phyloP scores from a whole-genome alignment of 35 echinoderm and acorn worm species.

The Eucidaris tribuloides region DNA sequence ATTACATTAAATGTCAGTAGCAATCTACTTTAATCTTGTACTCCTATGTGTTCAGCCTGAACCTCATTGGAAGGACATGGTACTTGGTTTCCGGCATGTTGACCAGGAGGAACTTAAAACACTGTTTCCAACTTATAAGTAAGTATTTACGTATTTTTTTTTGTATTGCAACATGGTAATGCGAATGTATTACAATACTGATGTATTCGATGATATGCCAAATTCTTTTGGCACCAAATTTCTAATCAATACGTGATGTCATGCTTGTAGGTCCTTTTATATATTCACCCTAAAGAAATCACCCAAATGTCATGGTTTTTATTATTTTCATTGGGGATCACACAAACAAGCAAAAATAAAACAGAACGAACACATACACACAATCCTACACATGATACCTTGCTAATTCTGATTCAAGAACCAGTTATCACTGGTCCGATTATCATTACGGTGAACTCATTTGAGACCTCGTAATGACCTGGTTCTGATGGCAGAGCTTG shows the following conservation, averaged over 20 bases:
- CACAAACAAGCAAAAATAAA: too few relatives aligned
- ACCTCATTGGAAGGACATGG: constrained; percentile 35
- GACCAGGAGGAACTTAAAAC: constrained; percentile 10
- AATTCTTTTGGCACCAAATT: neutral
- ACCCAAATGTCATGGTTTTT: neutral
- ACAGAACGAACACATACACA: too few relatives aligned
- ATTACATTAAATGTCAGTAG: neutral
- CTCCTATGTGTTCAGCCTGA: neutral
- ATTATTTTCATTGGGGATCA: too few relatives aligned
- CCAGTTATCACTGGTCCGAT: too few relatives aligned
- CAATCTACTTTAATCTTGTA: neutral
- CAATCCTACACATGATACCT: too few relatives aligned
- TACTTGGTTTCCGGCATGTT: constrained; percentile 18
- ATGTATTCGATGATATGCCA: neutral
- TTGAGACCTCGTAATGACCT: too few relatives aligned
- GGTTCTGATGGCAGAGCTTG: too few relatives aligned
- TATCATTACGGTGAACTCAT: too few relatives aligned
- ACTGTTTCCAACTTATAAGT: constrained; percentile 28
- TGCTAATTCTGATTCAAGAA: too few relatives aligned
- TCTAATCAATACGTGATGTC: neutral
- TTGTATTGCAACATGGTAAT: neutral
- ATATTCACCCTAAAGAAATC: neutral
- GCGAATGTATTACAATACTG: neutral
- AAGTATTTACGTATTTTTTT: neutral
- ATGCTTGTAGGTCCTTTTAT: neutral